phyloP scores from a whole-genome alignment of 2,797 vertebrate genomes.

The Pteropus rufus region DNA sequence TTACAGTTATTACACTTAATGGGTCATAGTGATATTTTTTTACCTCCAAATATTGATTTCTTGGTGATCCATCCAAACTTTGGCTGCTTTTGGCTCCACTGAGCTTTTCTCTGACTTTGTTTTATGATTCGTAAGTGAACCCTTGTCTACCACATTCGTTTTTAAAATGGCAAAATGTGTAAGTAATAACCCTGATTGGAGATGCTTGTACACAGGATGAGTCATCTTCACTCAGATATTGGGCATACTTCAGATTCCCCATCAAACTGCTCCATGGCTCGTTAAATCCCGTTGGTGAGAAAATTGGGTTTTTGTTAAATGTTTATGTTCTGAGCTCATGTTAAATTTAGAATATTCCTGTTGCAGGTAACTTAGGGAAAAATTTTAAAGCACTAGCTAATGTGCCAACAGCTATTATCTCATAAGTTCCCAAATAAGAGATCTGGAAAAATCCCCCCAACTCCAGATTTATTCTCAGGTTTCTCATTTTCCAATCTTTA shows the following conservation, averaged over 20 bases:
- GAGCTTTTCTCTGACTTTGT: not conserved
- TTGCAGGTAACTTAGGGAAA: slow-evolving; percentile 55
- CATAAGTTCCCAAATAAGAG: not conserved
- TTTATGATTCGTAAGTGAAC: slow-evolving; percentile 44
- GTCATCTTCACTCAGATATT: slow-evolving; percentile 44
- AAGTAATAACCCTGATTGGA: slow-evolving; percentile 45
- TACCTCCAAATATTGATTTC: not conserved
- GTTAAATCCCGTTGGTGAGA: slow-evolving; percentile 68
- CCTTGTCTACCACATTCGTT: slow-evolving; percentile 50
- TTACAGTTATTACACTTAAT: not conserved
- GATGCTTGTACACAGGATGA: not conserved
- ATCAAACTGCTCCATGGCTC: slow-evolving; percentile 57
- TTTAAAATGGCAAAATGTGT: slow-evolving; percentile 63
- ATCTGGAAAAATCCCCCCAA: not conserved
- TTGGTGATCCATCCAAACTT: not conserved
- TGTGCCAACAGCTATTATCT: not conserved
- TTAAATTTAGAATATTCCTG: slow-evolving; percentile 68
- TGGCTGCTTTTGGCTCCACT: not conserved
- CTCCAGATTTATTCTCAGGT: not conserved
- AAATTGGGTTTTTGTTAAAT: slow-evolving; percentile 69
- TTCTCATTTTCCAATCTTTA: not conserved
- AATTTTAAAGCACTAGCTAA: slow-evolving; percentile 27
- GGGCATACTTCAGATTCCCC: slow-evolving; percentile 47
- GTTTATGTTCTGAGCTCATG: slow-evolving; percentile 65
- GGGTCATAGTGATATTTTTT: not conserved